Conservation (phyloP, 2,113 vertebrate species). For the Bothrops jararaca region DNA sequence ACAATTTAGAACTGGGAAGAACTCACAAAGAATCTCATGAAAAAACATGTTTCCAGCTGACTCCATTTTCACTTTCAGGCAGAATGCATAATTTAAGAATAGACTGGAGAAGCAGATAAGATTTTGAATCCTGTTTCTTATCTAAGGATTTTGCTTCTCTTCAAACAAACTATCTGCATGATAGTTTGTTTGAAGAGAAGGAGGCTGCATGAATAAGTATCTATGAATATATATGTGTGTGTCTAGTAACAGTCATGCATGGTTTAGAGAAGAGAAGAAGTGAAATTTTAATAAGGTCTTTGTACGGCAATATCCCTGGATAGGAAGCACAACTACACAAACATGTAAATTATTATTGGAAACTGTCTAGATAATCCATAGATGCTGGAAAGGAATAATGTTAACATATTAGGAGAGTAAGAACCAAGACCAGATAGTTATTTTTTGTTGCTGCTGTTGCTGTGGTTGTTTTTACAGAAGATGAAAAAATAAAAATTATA, state of each 20-base stretch:
- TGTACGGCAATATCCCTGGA: background rate
- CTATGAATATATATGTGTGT: background rate
- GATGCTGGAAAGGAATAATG: slow-evolving; percentile 4
- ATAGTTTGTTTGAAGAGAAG: background rate
- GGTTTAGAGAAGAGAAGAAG: background rate
- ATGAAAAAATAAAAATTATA: background rate
- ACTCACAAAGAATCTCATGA: slow-evolving; percentile 8
- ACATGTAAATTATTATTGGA: slow-evolving; percentile 3
- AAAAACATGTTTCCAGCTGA: slow-evolving; percentile 7
- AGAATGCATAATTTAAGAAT: slow-evolving; percentile 6
- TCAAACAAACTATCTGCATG: background rate
- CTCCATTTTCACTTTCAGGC: slow-evolving; percentile 18
- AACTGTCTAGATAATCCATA: slow-evolving; percentile 26
- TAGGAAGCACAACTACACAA: slow-evolving; percentile 19
- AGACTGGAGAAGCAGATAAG: slow-evolving; percentile 11
- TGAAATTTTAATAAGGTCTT: slow-evolving; percentile 23
- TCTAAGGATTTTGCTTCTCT: slow-evolving; percentile 3
- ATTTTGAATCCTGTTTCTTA: slow-evolving; percentile 7
- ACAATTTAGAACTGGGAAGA: slow-evolving; percentile 11
- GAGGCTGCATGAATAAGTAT: background rate
- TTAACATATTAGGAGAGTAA: background rate
- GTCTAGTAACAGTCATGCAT: background rate
- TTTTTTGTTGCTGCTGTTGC: background rate
- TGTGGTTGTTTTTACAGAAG: background rate
- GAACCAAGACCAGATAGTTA: background rate